Conservation (phyloP, 2,888 invertebrate genomes). For the Leptopilina myrica region DNA sequence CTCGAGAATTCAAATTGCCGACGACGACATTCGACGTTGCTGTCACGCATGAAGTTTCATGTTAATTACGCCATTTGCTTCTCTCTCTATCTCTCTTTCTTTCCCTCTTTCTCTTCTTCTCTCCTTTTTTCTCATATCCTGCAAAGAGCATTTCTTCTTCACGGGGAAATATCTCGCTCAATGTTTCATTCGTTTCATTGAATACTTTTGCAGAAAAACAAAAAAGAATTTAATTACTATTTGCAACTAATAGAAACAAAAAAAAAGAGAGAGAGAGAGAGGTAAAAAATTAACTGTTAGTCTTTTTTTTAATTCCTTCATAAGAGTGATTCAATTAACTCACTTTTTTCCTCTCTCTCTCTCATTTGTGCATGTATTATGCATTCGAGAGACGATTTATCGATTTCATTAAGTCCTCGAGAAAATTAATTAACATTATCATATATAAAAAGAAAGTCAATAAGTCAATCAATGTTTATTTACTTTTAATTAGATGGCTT, state of each 20-base stretch:
- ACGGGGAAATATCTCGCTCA: slow-evolving; percentile 9
- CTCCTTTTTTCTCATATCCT: not conserved
- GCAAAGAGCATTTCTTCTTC: slow-evolving; percentile 24
- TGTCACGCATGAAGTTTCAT: slow-evolving; percentile 15
- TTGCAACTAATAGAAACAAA: not conserved
- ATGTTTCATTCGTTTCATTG: slow-evolving; percentile 13
- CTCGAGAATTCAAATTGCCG: slow-evolving; percentile 24
- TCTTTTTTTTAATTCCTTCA: too few species aligned
- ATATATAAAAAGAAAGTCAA: too few species aligned
- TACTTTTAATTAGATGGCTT: too few species aligned
- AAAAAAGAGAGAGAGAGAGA: not conserved
- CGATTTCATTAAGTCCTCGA: too few species aligned
- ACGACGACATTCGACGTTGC: slow-evolving; percentile 21
- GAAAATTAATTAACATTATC: too few species aligned
- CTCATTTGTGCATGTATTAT: too few species aligned
- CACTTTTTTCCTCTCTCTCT: too few species aligned
- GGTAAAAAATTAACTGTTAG: not conserved
- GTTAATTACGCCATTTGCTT: slow-evolving; percentile 25
- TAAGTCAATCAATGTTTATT: too few species aligned
- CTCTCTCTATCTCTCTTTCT: not conserved
- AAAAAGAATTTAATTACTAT: slow-evolving; percentile 4
- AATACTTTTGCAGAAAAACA: not conserved
- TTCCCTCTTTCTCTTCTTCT: not conserved
- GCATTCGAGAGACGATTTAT: too few species aligned
- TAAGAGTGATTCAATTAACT: too few species aligned